These are phyloP conservation scores for Cyaniris semiargus DNA, from an alignment of 2,888 invertebrate species.

Conservation along the genomic window DNA sequence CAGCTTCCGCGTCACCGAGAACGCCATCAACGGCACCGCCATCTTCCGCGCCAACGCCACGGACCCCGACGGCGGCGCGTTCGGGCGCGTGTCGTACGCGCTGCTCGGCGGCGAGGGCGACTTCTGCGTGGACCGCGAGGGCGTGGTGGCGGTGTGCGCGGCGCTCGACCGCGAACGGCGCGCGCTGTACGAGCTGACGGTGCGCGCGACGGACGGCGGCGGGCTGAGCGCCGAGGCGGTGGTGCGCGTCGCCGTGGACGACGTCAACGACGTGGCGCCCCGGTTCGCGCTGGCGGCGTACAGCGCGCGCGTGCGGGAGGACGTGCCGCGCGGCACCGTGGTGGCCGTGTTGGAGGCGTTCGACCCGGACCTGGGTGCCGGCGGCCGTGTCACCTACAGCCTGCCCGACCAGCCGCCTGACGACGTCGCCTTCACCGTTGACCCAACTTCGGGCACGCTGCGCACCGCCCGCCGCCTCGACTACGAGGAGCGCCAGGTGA, in stretches of 20 bases:
- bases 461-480: slow-evolving; percentile 89
- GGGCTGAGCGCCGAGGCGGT: slow-evolving; percentile 90
- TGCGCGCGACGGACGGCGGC: slow-evolving; percentile 90
- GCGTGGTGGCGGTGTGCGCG: slow-evolving; percentile 87
- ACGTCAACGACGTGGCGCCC: slow-evolving; percentile 95
- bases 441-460: slow-evolving; percentile 91
- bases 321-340: slow-evolving; percentile 92
- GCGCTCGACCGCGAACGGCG: slow-evolving; percentile 92
- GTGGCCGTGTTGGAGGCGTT: slow-evolving; percentile 89
- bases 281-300: slow-evolving; percentile 88
- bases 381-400: slow-evolving; percentile 90
- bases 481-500: slow-evolving; percentile 90
- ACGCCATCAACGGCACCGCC: slow-evolving; percentile 90
- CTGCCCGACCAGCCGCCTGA: slow-evolving; percentile 84
- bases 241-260: slow-evolving; percentile 90
- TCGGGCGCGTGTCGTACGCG: slow-evolving; percentile 87
- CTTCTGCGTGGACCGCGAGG: slow-evolving; percentile 89
- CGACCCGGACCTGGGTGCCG: slow-evolving; percentile 92
- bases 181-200: slow-evolving; percentile 88
- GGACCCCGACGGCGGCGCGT: slow-evolving; percentile 91
- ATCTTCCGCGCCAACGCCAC: slow-evolving; percentile 91
- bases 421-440: slow-evolving; percentile 89
- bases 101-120: slow-evolving; percentile 87
- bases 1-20: slow-evolving; percentile 92
- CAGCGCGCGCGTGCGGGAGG: slow-evolving; percentile 92